Conservation (phyloP, 2,797 vertebrate genomes). For the Ptychobarbus kaznakovi region DNA sequence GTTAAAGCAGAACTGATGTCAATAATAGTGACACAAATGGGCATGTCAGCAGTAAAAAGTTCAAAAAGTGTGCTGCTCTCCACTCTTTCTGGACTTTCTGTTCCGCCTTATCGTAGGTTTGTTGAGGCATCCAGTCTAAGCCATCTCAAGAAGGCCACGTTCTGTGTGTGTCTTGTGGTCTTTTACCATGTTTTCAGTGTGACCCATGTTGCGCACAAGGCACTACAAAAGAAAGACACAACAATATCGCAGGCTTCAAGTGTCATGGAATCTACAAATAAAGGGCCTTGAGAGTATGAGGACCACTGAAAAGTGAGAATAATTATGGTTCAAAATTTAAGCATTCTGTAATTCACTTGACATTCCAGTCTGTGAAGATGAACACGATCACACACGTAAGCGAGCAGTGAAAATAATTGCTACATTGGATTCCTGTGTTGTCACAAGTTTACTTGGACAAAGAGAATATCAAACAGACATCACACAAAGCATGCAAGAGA, state of each 20-base stretch:
- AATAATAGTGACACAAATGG: neutral
- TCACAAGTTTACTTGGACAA: constrained; percentile 1
- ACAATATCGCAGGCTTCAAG: neutral
- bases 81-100: neutral
- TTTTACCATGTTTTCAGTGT: constrained; percentile 39
- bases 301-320: neutral
- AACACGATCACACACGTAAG: neutral
- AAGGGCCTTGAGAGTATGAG: neutral
- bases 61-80: neutral
- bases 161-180: constrained; percentile 55
- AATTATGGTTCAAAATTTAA: neutral
- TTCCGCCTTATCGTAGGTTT: neutral
- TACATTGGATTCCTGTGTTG: neutral
- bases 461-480: neutral
- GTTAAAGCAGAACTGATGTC: constrained; percentile 25
- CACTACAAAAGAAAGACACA: constrained; percentile 2
- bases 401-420: neutral
- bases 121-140: neutral
- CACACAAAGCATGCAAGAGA: neutral
- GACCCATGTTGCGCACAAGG: neutral
- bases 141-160: neutral
- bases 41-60: neutral
- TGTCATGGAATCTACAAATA: constrained; percentile 6
- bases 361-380: neutral
- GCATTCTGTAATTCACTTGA: neutral